phyloP scores from a whole-genome alignment of 2,888 invertebrate genomes.

The Choristoneura rosaceana region DNA sequence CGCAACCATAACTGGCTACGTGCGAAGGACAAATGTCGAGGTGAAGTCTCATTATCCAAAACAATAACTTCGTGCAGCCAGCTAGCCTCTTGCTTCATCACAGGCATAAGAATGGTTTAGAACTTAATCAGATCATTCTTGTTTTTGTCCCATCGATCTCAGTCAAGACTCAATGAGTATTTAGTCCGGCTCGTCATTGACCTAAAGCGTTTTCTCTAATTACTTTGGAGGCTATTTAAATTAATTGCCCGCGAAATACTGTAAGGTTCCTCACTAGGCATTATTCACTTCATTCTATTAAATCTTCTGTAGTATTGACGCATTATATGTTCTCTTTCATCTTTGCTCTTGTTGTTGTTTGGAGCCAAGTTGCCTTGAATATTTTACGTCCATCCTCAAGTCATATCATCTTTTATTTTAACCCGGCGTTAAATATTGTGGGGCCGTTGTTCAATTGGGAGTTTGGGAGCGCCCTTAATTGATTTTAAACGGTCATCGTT shows the following conservation, averaged over 20 bases:
- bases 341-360: conserved; percentile 11
- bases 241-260: conserved; percentile 45
- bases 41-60: conserved; percentile 55
- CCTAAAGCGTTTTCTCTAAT: conserved; percentile 73
- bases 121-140: conserved; percentile 55
- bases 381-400: not conserved
- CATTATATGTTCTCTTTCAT: not conserved
- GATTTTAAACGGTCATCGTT: conserved; percentile 52
- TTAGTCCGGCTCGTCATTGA: conserved; percentile 71
- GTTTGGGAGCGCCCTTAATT: conserved; percentile 51
- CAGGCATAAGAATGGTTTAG: conserved; percentile 47
- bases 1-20: conserved; percentile 53
- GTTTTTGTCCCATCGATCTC: conserved; percentile 59
- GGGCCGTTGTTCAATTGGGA: conserved; percentile 49
- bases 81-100: conserved; percentile 36
- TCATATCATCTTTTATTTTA: conserved; percentile 3
- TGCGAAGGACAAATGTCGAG: conserved; percentile 53
- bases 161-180: conserved; percentile 60
- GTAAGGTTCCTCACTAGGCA: not conserved
- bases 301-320: not conserved
- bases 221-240: conserved; percentile 62
- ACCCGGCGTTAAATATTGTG: conserved; percentile 16
- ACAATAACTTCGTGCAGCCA: conserved; percentile 50
- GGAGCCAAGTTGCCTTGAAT: conserved; percentile 12
- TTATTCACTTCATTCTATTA: not conserved